Percentiles rank a stretch among this genome's conserved stretches.
These are phyloP conservation scores for Myoxocephalus aenaeus DNA, from an alignment of 2,797 vertebrate species.

Conservation along the genomic window DNA sequence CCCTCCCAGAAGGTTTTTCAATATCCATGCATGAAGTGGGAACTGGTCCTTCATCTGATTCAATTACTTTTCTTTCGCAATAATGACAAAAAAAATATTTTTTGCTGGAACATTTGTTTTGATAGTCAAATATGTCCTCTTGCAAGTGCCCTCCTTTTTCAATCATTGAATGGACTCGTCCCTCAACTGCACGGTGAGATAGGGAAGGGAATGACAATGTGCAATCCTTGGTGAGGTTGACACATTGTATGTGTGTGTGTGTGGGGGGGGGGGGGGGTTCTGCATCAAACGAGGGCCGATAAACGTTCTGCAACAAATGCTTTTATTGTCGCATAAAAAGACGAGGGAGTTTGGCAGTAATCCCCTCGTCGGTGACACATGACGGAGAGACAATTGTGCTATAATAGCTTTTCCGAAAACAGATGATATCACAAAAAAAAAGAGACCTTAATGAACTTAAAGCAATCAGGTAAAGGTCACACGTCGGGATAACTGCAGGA, in stretches of 20 bases:
- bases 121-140: constrained; percentile 66
- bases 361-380: not conserved
- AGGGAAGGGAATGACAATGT: constrained; percentile 54
- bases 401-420: not conserved
- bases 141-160: constrained; percentile 26
- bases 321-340: constrained; percentile 41
- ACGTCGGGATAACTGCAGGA: not conserved
- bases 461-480: not conserved
- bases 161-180: constrained; percentile 57
- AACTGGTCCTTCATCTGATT: constrained; percentile 36
- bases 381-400: not conserved
- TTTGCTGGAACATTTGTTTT: constrained; percentile 56
- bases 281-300: constrained; percentile 26
- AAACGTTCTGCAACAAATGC: constrained; percentile 31
- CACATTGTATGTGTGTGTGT: not conserved
- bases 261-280: not conserved
- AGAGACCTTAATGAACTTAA: not conserved
- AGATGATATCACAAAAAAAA: constrained; percentile 1
- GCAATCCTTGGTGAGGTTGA: constrained; percentile 21
- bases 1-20: constrained; percentile 16
- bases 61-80: constrained; percentile 40
- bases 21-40: constrained; percentile 1
- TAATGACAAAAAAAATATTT: constrained; percentile 22
- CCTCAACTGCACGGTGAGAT: constrained; percentile 64
- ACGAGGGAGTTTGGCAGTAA: constrained; percentile 12